Base-by-base conservation (phyloP, 2,113 vertebrate genomes). In the Eidolon helvum region DNA sequence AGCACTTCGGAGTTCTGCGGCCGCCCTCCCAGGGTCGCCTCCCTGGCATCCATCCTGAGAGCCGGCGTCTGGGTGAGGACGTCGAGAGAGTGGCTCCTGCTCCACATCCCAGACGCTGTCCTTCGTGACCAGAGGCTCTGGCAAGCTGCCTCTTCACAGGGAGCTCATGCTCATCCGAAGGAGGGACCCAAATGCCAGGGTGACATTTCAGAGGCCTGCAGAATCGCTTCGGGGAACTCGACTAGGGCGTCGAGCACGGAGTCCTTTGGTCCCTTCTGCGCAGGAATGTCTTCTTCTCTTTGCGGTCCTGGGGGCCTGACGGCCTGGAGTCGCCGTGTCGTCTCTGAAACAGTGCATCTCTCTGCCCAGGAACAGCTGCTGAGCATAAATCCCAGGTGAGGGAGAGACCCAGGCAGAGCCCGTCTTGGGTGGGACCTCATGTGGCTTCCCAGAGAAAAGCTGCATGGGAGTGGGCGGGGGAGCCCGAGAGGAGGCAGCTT, bases 401-500 rank as follows among this genome's bases (percentile, higher is more conserved):
- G n/a, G 33, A 7, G 26, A 35, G 7, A 30, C 16, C 22, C 3
- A 2, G 30, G 63, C 10, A 24, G 19, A 79, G n/a, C 50, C 19
- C 15, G 1, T 1, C 1, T 7, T 8, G 19, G 38, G 2, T 21
- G 71, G 57, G 45, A 5, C 0, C 0, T 7, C 12, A 1, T 0
- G 0, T 22, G 28, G 30, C 68, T 43, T 65, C 63, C 33, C 3
- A 21, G 53, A 48, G 77, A 8, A 21, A 43, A 43, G 50, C 21
- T 33, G 53, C 0, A 0, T 57, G 38, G 38, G 63, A 24, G 66
- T 0, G 5, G 43, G 22, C 12, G 18, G n/a, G 11, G 63, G 24
- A 63, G 57, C 50, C 18, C 1, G 21, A 2, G 21, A 48, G 30
- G 12, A 19, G 92, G n/a, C 28, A 12, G n/a, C 0, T 2, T 18